Conservation (phyloP, 2,888 invertebrate genomes). For the Frankliniella intonsa region DNA sequence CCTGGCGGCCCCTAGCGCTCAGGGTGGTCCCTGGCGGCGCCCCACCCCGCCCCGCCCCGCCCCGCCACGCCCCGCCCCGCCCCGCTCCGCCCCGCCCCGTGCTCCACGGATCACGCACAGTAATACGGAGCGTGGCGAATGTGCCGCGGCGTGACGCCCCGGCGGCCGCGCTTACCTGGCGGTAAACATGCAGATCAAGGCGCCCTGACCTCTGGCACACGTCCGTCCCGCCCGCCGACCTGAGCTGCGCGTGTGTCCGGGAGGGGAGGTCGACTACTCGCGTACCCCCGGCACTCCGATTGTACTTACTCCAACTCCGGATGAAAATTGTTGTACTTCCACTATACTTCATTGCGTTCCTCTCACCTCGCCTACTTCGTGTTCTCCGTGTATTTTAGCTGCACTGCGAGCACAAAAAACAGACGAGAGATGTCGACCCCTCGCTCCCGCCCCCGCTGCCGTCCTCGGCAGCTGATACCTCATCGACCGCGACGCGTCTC, state of each 20-base stretch:
- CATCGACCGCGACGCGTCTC: too few species aligned
- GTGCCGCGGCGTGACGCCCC: background rate
- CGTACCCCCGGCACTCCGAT: too few species aligned
- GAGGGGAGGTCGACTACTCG: too few species aligned
- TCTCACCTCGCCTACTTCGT: too few species aligned
- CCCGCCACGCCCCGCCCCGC: background rate
- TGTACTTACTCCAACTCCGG: too few species aligned
- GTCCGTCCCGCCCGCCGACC: background rate
- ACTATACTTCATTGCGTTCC: too few species aligned
- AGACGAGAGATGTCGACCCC: too few species aligned
- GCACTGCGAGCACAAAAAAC: too few species aligned
- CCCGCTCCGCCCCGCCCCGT: background rate
- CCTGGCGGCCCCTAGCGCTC: background rate
- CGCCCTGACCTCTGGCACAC: background rate
- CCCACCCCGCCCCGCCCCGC: background rate
- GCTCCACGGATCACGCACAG: background rate
- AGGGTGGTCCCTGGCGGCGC: background rate
- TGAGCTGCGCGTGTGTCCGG: background rate
- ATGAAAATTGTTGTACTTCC: too few species aligned
- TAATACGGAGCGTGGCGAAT: constrained; percentile 2
- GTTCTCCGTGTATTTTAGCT: too few species aligned
- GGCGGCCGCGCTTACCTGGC: background rate
- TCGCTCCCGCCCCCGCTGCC: too few species aligned
- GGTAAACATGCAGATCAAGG: constrained; percentile 2
- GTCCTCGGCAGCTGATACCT: too few species aligned